These are phyloP conservation scores for Sinella curviseta DNA, from an alignment of 1,140 invertebrate genomes.

Conservation along the genomic window DNA sequence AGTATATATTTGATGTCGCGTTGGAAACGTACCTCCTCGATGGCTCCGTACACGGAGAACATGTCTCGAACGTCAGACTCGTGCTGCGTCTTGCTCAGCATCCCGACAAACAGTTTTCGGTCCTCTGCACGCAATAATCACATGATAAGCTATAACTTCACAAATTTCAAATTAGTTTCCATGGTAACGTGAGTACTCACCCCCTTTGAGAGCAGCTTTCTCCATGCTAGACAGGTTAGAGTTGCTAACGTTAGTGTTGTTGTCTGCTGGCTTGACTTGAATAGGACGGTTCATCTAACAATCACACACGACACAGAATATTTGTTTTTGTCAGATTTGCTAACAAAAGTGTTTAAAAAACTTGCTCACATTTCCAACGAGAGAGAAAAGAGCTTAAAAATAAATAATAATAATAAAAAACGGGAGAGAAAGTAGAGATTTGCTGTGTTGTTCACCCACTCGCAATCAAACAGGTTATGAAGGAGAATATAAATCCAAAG, in stretches of 20 bases:
- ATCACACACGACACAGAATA: slow-evolving; percentile 37
- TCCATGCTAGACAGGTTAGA: slow-evolving; percentile 4
- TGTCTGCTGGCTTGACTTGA: slow-evolving; percentile 99
- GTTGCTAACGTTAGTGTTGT: slow-evolving; percentile 62
- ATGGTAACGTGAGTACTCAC: slow-evolving; percentile 37
- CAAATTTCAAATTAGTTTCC: background rate
- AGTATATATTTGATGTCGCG: too few relatives aligned
- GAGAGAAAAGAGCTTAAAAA: too few relatives aligned
- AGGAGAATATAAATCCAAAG: too few relatives aligned
- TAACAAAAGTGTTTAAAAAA: too few relatives aligned
- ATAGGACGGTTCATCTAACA: slow-evolving; percentile 99
- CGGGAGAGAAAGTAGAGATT: background rate
- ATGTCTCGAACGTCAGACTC: slow-evolving; percentile 97
- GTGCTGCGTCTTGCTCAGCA: slow-evolving; percentile 99
- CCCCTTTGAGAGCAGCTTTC: slow-evolving; percentile 1
- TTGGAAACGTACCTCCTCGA: slow-evolving; percentile 99
- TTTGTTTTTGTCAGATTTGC: too few relatives aligned
- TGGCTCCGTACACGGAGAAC: slow-evolving; percentile 92
- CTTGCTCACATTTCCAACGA: too few relatives aligned
- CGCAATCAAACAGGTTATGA: too few relatives aligned
- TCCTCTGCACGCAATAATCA: slow-evolving; percentile 64
- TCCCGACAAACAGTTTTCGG: slow-evolving; percentile 99
- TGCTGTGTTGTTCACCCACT: too few relatives aligned
- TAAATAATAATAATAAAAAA: too few relatives aligned
- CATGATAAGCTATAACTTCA: background rate